Percentiles rank a stretch among this genome's conserved stretches.
Conservation (phyloP, 2,797 vertebrate species). For the Thripadectes ignobilis region DNA sequence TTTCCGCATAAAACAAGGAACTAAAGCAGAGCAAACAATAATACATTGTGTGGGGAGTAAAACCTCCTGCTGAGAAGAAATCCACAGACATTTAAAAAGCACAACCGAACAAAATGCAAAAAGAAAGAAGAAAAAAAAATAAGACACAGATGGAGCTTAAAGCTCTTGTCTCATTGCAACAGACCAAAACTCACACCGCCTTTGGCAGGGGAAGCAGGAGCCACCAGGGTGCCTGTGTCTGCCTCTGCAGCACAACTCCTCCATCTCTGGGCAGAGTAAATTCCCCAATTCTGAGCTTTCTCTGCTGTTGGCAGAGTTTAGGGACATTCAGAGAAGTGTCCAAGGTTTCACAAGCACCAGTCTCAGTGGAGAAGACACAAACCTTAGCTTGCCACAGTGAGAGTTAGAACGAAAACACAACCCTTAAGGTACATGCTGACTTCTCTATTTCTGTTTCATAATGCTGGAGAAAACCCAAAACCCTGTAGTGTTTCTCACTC, state of each 20-base stretch:
- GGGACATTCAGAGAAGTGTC: not conserved
- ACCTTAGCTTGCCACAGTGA: not conserved
- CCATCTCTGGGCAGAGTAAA: not conserved
- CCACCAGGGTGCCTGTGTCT: not conserved
- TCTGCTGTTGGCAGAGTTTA: not conserved
- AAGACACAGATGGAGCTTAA: not conserved
- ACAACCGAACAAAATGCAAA: not conserved
- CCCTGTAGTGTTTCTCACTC: constrained; percentile 20
- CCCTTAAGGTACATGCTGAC: not conserved
- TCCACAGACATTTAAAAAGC: not conserved
- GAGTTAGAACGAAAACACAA: not conserved
- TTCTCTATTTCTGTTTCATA: constrained; percentile 22
- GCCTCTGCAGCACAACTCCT: not conserved
- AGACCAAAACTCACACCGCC: not conserved
- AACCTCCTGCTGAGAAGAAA: constrained; percentile 31
- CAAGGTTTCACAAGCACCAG: not conserved
- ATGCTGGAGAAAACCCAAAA: constrained; percentile 33
- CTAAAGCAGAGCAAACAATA: constrained; percentile 8
- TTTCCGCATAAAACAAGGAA: constrained; percentile 43
- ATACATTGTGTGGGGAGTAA: constrained; percentile 18
- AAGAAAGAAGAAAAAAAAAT: too few species aligned
- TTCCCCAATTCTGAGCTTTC: not conserved
- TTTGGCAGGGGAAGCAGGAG: not conserved
- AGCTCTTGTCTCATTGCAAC: not conserved
- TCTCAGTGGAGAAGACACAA: not conserved